Evolutionary conservation across 2,888 invertebrate species (phyloP), one percentile per base, ranked within the genome.

Genomic region (Liposcelis brunnea): DNA sequence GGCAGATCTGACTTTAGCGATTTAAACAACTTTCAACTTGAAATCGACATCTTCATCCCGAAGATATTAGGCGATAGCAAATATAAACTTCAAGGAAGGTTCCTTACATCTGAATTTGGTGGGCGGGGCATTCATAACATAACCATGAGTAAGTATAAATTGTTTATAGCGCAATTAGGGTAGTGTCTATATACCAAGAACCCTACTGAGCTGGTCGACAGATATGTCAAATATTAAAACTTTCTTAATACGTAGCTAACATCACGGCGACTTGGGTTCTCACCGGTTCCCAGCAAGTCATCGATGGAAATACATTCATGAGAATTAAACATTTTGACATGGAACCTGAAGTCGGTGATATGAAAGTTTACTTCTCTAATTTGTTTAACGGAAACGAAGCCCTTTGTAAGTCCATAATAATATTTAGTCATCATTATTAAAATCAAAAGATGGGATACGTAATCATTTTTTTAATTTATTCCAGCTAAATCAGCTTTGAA

Each of bases 301-400:
- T 62, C 40, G 65, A 71, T 49, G 66, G 67, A 7, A 69, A 71
- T 42, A 68, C 68, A 4, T 74, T 68, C 56, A 52, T 77, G 51
- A 64, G 66, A 49, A 61, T 76, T n/a, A 66, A 69, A 18, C 70
- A 71, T 12, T 74, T 77, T 55, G 69, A 69, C 56, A 64, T 75
- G 62, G 64, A 68, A 31, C 78, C 80, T 3, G 75, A 76, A 55
- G 64, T 80, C 12, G 72, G 73, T 14, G 67, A 67, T 48, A 69
- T 80, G 71, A 68, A 67, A 48, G 61, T 75, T 18, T 66, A 66
- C 55, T 67, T 77, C 43, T 67, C 65, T 26, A 77, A 77, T 48
- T 55, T 74, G 7, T 69, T 74, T 54, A 67, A 71, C 46, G 72
- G 77, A 53, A 74, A 75, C 54, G 63, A 66, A 2, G 69, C 70